phyloP scores from a whole-genome alignment of 2,888 invertebrate species.

The Lithophane ornitopus region DNA sequence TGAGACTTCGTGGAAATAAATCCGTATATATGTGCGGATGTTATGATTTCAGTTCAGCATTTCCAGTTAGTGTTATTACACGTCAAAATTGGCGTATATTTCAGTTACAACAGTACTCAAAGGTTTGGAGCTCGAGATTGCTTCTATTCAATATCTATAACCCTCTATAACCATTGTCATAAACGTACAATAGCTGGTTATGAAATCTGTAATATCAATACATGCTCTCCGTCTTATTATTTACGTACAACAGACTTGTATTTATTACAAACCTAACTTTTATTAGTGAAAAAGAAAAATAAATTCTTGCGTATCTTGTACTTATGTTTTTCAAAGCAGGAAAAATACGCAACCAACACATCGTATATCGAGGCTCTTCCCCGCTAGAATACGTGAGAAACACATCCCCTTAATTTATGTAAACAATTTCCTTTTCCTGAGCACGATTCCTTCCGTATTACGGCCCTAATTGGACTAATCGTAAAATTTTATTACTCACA shows the following conservation, averaged over 20 bases:
- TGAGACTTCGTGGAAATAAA: not conserved
- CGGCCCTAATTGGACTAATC: constrained; percentile 62
- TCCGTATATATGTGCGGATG: not conserved
- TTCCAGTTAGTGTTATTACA: constrained; percentile 30
- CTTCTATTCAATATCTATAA: constrained; percentile 39
- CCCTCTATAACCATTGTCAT: constrained; percentile 21
- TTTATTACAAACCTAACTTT: constrained; percentile 12
- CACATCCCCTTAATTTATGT: constrained; percentile 64
- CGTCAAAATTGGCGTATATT: constrained; percentile 27
- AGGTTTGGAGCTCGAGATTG: constrained; percentile 32
- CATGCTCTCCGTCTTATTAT: not conserved
- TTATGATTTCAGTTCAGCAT: constrained; percentile 3
- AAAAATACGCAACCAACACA: constrained; percentile 28
- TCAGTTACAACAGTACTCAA: constrained; percentile 24
- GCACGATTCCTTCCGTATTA: constrained; percentile 56
- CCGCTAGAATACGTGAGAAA: constrained; percentile 36
- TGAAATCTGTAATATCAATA: constrained; percentile 26
- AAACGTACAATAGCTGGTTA: constrained; percentile 43
- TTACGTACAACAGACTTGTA: not conserved
- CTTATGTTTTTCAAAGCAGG: constrained; percentile 5
- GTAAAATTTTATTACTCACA: constrained; percentile 58
- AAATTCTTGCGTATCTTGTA: constrained; percentile 12
- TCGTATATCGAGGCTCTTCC: constrained; percentile 1
- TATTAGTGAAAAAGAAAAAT: constrained; percentile 20
- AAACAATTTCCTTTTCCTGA: constrained; percentile 57